Evolutionary conservation across 1,140 invertebrate genomes (phyloP).

Genomic region (Diorhabda carinulata): DNA sequence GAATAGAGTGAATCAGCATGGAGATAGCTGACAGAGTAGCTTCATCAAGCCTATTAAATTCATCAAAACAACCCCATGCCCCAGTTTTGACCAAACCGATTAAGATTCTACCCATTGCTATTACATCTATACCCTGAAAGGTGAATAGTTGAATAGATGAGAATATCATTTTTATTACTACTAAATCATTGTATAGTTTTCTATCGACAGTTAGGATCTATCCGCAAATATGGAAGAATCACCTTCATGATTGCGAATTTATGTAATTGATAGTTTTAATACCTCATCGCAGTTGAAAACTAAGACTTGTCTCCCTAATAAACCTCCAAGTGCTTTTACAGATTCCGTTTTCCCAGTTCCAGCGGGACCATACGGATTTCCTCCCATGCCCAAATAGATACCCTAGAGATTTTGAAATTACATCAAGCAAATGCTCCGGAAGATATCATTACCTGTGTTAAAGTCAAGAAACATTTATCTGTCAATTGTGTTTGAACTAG

Average conservation of each 20-base stretch:
- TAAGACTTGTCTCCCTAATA: constrained; percentile 87
- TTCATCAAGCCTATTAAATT: constrained; percentile 94
- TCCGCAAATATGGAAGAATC: too few relatives aligned
- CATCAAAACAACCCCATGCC: constrained; percentile 99
- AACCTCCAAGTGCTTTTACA: constrained; percentile 87
- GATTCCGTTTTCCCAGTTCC: constrained; percentile 98
- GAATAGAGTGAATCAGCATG: constrained; percentile 84
- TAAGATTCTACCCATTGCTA: constrained; percentile 89
- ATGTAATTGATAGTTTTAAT: constrained; percentile 26
- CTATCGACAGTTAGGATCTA: too few relatives aligned
- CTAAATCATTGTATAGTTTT: too few relatives aligned
- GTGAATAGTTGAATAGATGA: background rate
- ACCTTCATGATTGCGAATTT: too few relatives aligned
- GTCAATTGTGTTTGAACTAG: constrained; percentile 91
- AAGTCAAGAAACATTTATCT: constrained; percentile 92
- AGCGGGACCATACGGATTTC: constrained; percentile 98
- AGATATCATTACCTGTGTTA: constrained; percentile 70
- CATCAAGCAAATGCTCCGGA: background rate
- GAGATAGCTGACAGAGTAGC: constrained; percentile 89
- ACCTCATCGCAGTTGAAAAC: constrained; percentile 99
- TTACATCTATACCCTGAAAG: constrained; percentile 82
- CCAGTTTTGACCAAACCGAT: constrained; percentile 89
- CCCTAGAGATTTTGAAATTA: constrained; percentile 56
- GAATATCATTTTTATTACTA: too few relatives aligned
- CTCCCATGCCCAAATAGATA: constrained; percentile 92